Evolutionary conservation across 2,113 vertebrate genomes (phyloP).

Genomic region (Sylvietta virens): DNA sequence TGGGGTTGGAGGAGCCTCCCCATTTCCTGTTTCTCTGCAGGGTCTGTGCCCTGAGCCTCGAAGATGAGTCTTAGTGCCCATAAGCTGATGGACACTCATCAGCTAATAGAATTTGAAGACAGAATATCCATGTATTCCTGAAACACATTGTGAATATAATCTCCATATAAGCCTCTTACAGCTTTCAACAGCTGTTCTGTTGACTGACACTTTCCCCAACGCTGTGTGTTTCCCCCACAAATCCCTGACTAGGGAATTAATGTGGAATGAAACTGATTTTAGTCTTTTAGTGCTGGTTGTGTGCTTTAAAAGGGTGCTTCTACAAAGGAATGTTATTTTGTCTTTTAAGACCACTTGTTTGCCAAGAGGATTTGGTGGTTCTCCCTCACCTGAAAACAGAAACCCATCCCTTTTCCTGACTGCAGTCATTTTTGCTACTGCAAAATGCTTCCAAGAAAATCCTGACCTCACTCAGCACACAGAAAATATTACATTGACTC

Average conservation of each 20-base stretch:
- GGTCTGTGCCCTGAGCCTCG: not conserved
- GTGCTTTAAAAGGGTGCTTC: not conserved
- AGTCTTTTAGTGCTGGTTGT: not conserved
- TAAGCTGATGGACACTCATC: slow-evolving; percentile 14
- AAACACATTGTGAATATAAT: slow-evolving; percentile 10
- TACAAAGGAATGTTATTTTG: not conserved
- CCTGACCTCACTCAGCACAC: not conserved
- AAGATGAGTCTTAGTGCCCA: not conserved
- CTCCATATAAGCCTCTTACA: slow-evolving; percentile 6
- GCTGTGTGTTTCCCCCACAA: not conserved
- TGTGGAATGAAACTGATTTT: not conserved
- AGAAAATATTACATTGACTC: not conserved
- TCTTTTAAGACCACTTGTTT: not conserved
- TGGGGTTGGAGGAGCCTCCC: not conserved
- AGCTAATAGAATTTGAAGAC: slow-evolving; percentile 22
- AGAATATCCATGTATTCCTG: not conserved
- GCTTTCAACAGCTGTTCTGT: slow-evolving; percentile 11
- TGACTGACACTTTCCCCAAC: not conserved
- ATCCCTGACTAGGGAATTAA: not conserved
- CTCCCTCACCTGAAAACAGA: not conserved
- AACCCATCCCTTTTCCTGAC: not conserved
- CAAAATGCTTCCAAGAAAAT: not conserved
- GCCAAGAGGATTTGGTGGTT: not conserved
- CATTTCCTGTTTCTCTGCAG: not conserved
- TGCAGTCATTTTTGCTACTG: not conserved